phyloP scores from a whole-genome alignment of 2,888 invertebrate genomes.

The Drosophila antonietae region DNA sequence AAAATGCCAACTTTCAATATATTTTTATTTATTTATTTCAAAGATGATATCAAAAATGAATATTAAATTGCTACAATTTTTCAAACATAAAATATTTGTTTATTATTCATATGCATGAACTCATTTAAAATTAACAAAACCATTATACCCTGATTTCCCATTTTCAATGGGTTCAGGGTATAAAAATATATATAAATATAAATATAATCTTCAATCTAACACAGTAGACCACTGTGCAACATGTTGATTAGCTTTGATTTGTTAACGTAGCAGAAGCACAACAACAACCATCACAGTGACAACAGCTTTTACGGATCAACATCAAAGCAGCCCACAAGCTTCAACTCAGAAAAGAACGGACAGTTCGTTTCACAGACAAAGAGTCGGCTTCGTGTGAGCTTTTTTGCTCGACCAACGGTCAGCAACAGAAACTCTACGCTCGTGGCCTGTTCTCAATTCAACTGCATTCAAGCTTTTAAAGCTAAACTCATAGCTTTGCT shows the following conservation, averaged over 20 bases:
- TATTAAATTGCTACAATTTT: not conserved
- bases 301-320: constrained; percentile 43
- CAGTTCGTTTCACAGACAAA: constrained; percentile 41
- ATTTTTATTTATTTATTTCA: no score
- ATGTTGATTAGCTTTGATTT: constrained; percentile 47
- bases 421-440: constrained; percentile 13
- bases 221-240: constrained; percentile 27
- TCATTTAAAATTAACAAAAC: no score
- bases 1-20: not conserved
- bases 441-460: constrained; percentile 22
- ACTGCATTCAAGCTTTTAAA: constrained; percentile 20
- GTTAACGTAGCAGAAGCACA: constrained; percentile 47
- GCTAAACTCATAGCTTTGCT: not conserved
- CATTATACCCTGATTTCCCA: no score
- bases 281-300: constrained; percentile 25
- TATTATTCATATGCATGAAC: no score
- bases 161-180: no score
- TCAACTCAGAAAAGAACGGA: constrained; percentile 37
- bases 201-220: not conserved
- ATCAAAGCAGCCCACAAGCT: constrained; percentile 31
- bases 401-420: constrained; percentile 43
- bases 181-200: no score
- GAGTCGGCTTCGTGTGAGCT: constrained; percentile 33
- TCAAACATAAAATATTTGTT: no score
- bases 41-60: no score